A percentile compares a stretch with the other conserved stretches of the same genome.
Conservation (phyloP, 2,888 invertebrate species). For the Aleiodes leptofemur region DNA sequence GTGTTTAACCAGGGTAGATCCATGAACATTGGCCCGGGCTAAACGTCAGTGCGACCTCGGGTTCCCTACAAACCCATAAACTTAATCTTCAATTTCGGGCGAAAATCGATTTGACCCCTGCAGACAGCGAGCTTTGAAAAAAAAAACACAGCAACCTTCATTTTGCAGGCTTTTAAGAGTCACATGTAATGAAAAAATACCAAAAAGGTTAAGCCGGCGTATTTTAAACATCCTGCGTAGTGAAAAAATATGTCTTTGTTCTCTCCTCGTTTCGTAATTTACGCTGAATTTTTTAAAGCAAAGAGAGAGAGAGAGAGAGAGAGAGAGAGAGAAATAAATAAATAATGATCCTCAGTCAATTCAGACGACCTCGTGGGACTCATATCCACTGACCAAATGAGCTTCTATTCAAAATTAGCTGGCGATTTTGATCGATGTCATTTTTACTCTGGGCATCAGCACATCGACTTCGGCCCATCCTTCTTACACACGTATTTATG, state of each 20-base stretch:
- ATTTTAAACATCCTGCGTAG: not conserved
- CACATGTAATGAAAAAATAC: not conserved
- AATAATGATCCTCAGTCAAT: conserved; percentile 50
- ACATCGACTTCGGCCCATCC: conserved; percentile 32
- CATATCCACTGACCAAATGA: conserved; percentile 59
- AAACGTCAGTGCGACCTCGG: conserved; percentile 36
- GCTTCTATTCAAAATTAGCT: conserved; percentile 71
- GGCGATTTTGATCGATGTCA: conserved; percentile 58
- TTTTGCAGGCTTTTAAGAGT: conserved; percentile 2
- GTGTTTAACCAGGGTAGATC: conserved; percentile 21
- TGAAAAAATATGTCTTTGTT: not conserved
- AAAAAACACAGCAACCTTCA: conserved; percentile 6
- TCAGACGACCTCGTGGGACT: conserved; percentile 52
- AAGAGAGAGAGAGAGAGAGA: conserved; percentile 17
- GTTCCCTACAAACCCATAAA: conserved; percentile 62
- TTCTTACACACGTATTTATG: conserved; percentile 13
- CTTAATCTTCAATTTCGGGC: conserved; percentile 68
- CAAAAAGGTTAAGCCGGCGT: not conserved
- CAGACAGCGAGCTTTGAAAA: conserved; percentile 39
- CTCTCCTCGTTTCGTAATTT: not conserved
- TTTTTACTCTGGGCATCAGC: conserved; percentile 53
- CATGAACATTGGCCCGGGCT: conserved; percentile 25
- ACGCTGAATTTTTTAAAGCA: not conserved
- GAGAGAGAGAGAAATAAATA: conserved; percentile 43
- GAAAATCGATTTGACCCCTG: conserved; percentile 71